Evolutionary conservation across 2,113 vertebrate genomes (phyloP), one percentile per base, ranked within the genome.

Genomic region (Ciconia maguari): DNA sequence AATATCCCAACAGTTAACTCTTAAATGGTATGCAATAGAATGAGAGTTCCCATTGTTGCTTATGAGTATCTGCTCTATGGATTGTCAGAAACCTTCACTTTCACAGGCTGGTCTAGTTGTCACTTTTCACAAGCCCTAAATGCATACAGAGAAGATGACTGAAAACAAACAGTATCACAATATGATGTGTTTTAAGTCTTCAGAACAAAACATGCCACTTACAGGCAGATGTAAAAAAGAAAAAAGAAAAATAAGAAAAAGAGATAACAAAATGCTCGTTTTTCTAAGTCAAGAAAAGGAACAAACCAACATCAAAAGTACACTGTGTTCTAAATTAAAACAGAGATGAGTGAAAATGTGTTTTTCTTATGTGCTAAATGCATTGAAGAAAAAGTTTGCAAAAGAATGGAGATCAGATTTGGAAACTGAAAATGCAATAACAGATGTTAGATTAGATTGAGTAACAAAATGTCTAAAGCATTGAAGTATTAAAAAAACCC

Each of bases 281-380:
- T 96, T 83, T 74, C 18, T 46, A 22, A 60, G 42, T 64, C 48
- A 70, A 26, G 38, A 70, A 88, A 91, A 83, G 20, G 46, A 91
- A 74, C 5, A 57, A 79, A 77, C 24, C 38, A 86, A 81, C 42
- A 87, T 57, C n/a, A 89, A 66, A 93, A 84, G 60, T 89, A 92
- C 44, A 65, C 48, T 48, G 13, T 81, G 76, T 57, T 92, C 90
- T 89, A 89, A 90, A 95, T 84, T 83, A 90, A 90, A 83, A 89
- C 13, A 75, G 55, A 86, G 36, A 94, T 83, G 75, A 86, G 68
- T 75, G 68, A 86, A 95, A 75, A 78, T 41, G 7, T 71, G n/a
- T 30, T 93, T 90, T 94, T 83, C 66, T 94, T 89, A 49, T 36
- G 27, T 92, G 25, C 18, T 92, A 77, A 80, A 84, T 16, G 24